Evolutionary conservation across 2,797 vertebrate species (phyloP), one percentile per base, ranked within the genome.

Genomic region (Buphagus erythrorhynchus): DNA sequence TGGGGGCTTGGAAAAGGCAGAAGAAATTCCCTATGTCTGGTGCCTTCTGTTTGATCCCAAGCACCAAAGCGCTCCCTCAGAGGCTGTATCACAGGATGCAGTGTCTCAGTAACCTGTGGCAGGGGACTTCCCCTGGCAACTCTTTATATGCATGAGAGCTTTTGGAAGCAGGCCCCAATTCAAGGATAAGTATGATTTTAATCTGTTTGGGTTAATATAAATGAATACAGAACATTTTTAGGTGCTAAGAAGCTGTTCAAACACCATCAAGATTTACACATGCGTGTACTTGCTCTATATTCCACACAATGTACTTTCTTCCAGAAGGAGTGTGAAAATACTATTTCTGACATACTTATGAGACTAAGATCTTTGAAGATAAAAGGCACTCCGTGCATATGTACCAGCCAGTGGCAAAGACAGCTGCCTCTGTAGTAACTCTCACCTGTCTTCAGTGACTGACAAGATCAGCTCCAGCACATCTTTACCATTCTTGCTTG

Each of bases 61-160:
- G 80, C 35, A 46, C 7, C 0, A 5, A 74, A 52, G 61, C 0
- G 0, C 54, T 72, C 26, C 35, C 45, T 61, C 49, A 68, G 66
- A 68, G 35, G 42, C 28, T 76, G 20, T 21, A 55, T 66, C 8
- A 46, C 62, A 68, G 46, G 59, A 73, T 11, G 8, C 1, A 66
- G 22, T 22, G 13, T 61, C 51, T 87, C 55, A 35, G 54, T 21
- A 31, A 79, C 43, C 63, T 86, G 57, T 48, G 36, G 24, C 75
- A 86, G 63, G 16, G 93, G 40, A 62, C 55, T 51, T 85, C 20
- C 40, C n/a, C 40, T 18, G 54, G 75, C 9, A 62, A n/a, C 66
- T 72, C 46, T 24, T 82, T 43, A 24, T 22, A 54, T 4, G 13
- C 31, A 48, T 43, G 20, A 74, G 6, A 77, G 52, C 14, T 88